Percentiles rank a stretch among this genome's conserved stretches.
Conservation (phyloP, 1,140 invertebrate species). For the Panagrolaimus sp. region DNA sequence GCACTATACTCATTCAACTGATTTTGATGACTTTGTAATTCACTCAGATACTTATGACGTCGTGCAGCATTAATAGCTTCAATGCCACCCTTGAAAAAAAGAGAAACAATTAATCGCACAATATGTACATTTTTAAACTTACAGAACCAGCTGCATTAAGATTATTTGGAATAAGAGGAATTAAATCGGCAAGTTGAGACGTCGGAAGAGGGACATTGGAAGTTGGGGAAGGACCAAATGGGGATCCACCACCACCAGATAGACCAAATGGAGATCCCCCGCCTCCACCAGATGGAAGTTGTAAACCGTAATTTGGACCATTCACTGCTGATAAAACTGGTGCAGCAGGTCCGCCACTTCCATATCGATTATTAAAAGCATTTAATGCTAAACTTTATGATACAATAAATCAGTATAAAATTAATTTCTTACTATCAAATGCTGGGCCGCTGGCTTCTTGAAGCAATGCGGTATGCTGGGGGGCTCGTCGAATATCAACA, state of each 20-base stretch:
- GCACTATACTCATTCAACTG: not conserved
- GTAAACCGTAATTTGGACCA: not conserved
- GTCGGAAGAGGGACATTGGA: not conserved
- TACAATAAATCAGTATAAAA: not conserved
- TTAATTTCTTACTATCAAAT: not conserved
- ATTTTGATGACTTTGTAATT: constrained; percentile 6
- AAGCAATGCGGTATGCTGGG: not conserved
- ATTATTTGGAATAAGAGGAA: constrained; percentile 6
- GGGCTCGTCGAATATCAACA: constrained; percentile 15
- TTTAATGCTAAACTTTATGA: not conserved
- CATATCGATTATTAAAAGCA: constrained; percentile 1
- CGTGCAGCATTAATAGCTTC: constrained; percentile 15
- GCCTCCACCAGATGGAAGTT: not conserved
- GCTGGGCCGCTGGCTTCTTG: not conserved
- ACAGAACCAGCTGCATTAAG: constrained; percentile 2
- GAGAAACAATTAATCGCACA: not conserved
- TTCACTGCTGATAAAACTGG: not conserved
- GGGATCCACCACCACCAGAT: not conserved
- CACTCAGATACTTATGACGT: not conserved
- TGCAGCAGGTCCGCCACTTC: constrained; percentile 8
- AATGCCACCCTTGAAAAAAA: not conserved
- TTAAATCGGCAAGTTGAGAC: not conserved
- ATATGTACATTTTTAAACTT: not conserved
- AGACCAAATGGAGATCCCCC: not conserved
- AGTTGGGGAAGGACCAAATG: not conserved